Conservation (phyloP, 2,113 vertebrate species). For the Anoplopoma fimbria region DNA sequence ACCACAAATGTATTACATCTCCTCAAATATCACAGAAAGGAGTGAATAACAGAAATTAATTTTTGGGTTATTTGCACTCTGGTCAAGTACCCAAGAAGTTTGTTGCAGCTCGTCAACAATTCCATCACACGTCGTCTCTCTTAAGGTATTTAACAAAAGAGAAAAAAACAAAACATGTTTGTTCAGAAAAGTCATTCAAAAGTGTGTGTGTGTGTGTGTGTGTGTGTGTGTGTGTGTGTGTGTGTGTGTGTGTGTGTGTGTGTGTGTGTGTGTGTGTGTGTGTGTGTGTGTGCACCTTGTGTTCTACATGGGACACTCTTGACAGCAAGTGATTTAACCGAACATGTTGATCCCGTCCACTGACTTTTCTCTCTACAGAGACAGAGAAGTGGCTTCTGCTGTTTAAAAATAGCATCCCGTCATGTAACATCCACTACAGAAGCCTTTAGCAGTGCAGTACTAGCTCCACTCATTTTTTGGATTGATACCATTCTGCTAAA, state of each 20-base stretch:
- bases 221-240: too few species aligned
- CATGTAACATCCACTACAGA: not conserved
- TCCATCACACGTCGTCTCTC: not conserved
- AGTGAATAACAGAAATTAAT: constrained; percentile 1
- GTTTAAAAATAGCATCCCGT: not conserved
- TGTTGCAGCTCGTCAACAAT: not conserved
- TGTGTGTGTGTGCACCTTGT: too few species aligned
- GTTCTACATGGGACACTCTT: not conserved
- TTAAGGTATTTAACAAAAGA: not conserved
- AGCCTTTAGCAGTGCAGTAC: too few species aligned
- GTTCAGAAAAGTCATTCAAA: too few species aligned
- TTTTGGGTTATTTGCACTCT: constrained; percentile 8
- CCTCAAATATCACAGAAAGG: constrained; percentile 12
- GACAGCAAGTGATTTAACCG: not conserved
- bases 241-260: too few species aligned
- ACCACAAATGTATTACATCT: constrained; percentile 26
- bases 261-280: too few species aligned
- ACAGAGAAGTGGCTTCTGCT: too few species aligned
- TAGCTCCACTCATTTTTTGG: too few species aligned
- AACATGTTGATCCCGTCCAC: not conserved
- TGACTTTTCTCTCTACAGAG: not conserved
- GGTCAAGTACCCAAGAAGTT: not conserved
- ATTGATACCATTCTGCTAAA: too few species aligned
- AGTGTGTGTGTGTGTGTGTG: too few species aligned
- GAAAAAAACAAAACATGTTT: not conserved